Percentiles rank a stretch among this genome's conserved stretches.
phyloP scores from a whole-genome alignment of 2,797 vertebrate species.

The Phoebastria nigripes region DNA sequence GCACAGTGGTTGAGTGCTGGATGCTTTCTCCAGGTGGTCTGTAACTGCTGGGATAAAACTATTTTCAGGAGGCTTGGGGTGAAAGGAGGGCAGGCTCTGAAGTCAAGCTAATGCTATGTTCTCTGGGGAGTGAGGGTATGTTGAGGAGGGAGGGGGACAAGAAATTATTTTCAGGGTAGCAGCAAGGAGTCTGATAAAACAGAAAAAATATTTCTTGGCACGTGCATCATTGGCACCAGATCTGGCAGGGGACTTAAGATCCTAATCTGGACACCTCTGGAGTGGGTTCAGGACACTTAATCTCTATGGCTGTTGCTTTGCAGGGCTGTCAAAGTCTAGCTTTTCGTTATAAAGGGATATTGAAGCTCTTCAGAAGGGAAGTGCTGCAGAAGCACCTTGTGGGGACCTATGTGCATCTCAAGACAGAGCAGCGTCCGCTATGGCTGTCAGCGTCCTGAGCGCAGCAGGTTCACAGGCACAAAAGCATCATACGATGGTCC shows the following conservation, averaged over 20 bases:
- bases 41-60: not conserved
- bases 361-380: not conserved
- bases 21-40: not conserved
- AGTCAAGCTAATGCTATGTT: not conserved
- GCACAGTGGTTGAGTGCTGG: not conserved
- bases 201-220: not conserved
- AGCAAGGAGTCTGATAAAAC: not conserved
- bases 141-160: not conserved
- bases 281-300: not conserved
- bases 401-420: rapidly evolving
- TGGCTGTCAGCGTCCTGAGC: not conserved
- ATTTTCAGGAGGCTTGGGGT: not conserved
- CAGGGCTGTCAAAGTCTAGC: not conserved
- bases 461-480: not conserved
- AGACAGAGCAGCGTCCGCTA: not conserved
- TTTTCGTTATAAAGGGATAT: not conserved
- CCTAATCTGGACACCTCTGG: not conserved
- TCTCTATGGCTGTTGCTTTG: not conserved
- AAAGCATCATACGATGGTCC: rapidly evolving
- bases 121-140: not conserved
- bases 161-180: not conserved
- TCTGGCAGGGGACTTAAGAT: not conserved
- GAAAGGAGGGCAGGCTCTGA: not conserved
- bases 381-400: not conserved
- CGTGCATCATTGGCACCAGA: not conserved